Evolutionary conservation across 2,888 invertebrate species (phyloP).

Genomic region (Eristalis intricaria): DNA sequence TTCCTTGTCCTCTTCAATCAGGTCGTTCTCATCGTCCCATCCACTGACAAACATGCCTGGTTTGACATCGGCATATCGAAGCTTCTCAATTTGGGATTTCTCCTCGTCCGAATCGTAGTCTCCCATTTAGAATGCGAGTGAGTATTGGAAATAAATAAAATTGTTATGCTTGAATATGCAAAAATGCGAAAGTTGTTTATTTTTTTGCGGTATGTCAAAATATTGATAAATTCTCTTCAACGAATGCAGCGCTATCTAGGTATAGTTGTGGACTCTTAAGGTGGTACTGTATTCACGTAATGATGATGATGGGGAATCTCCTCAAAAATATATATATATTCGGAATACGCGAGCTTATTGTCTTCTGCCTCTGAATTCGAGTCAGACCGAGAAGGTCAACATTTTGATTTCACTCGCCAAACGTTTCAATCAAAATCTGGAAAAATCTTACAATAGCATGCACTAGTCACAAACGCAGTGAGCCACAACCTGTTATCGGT

Average conservation of each 20-base stretch:
- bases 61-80: slow-evolving; percentile 78
- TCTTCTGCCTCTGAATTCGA: no score
- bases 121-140: slow-evolving; percentile 73
- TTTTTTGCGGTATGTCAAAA: background rate
- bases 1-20: slow-evolving; percentile 86
- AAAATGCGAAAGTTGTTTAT: slow-evolving; percentile 1
- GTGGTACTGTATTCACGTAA: background rate
- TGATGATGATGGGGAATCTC: background rate
- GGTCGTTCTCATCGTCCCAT: slow-evolving; percentile 89
- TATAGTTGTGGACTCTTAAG: background rate
- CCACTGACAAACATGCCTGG: slow-evolving; percentile 88
- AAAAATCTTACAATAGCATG: no score
- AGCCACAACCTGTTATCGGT: no score
- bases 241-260: background rate
- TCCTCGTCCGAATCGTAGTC: slow-evolving; percentile 81
- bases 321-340: no score
- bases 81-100: slow-evolving; percentile 78
- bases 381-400: no score
- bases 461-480: no score
- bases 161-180: background rate
- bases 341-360: no score
- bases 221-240: background rate
- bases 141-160: background rate
- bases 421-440: no score
- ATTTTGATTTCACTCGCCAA: no score